A percentile compares a stretch with the other conserved stretches of the same genome.
Evolutionary conservation across 2,113 vertebrate species (phyloP).

Genomic region (Dasyornis broadbenti): DNA sequence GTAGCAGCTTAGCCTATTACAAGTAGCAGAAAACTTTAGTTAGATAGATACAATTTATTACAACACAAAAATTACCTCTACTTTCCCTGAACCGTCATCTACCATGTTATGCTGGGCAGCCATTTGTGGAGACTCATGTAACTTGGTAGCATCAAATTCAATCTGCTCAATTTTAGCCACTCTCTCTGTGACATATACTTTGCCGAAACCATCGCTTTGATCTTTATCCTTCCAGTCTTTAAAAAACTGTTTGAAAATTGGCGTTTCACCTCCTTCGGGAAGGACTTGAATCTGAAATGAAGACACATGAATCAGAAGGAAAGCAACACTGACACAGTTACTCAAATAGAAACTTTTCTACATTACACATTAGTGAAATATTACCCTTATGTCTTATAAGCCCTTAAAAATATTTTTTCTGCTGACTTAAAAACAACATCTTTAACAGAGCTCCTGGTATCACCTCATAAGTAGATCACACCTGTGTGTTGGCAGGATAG

Average conservation of each 20-base stretch:
- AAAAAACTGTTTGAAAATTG: conserved; percentile 93
- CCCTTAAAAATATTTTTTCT: neutral
- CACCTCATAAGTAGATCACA: conserved; percentile 12
- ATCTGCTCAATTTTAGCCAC: conserved; percentile 84
- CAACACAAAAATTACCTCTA: conserved; percentile 72
- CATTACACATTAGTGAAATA: neutral
- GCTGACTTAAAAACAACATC: neutral
- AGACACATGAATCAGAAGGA: neutral
- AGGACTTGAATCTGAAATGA: conserved; percentile 87
- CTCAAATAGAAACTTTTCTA: neutral
- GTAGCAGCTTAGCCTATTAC: neutral
- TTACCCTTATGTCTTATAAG: neutral
- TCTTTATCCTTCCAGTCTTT: conserved; percentile 83
- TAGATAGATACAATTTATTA: neutral
- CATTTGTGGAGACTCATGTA: conserved; percentile 84
- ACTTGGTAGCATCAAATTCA: conserved; percentile 85
- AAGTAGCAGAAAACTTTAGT: neutral
- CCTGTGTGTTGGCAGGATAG: conserved; percentile 86
- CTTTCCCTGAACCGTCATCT: conserved; percentile 83
- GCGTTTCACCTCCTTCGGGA: conserved; percentile 88
- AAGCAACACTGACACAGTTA: neutral
- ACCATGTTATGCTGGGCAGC: conserved; percentile 91
- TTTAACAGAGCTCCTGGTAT: neutral
- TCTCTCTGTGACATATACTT: conserved; percentile 82
- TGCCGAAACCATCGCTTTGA: conserved; percentile 85